These are phyloP conservation scores for Danaus plexippus DNA, from an alignment of 1,140 invertebrate species.

Conservation along the genomic window DNA sequence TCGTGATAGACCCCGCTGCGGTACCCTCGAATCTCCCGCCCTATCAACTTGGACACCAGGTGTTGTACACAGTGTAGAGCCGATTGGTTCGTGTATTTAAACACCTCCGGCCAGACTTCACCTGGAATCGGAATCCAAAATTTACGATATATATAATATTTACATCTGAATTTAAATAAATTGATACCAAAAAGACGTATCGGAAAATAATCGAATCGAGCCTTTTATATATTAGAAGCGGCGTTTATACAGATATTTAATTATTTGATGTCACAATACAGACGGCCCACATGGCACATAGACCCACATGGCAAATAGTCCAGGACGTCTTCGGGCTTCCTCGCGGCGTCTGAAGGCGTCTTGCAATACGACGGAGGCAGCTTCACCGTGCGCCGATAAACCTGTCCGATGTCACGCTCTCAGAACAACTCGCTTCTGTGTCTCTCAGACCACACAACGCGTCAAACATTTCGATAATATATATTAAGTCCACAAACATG, in stretches of 20 bases:
- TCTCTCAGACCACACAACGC: too few species aligned
- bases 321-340: constrained; percentile 67
- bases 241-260: neutral
- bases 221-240: too few species aligned
- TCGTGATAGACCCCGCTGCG: constrained; percentile 46
- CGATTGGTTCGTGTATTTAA: constrained; percentile 45
- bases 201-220: too few species aligned
- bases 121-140: constrained; percentile 25
- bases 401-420: too few species aligned
- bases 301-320: constrained; percentile 68
- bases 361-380: constrained; percentile 42
- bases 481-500: too few species aligned
- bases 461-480: too few species aligned
- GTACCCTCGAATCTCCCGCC: constrained; percentile 38
- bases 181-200: too few species aligned
- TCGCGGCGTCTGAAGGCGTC: constrained; percentile 62
- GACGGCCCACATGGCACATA: too few species aligned
- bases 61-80: constrained; percentile 33
- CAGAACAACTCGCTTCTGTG: too few species aligned
- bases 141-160: too few species aligned
- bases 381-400: too few species aligned
- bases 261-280: neutral
- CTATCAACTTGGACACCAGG: constrained; percentile 40
- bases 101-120: constrained; percentile 61
- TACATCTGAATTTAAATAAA: too few species aligned